A percentile compares a stretch with the other conserved stretches of the same genome.
phyloP scores from a whole-genome alignment of 1,140 invertebrate species.

The Chlorops oryzae region DNA sequence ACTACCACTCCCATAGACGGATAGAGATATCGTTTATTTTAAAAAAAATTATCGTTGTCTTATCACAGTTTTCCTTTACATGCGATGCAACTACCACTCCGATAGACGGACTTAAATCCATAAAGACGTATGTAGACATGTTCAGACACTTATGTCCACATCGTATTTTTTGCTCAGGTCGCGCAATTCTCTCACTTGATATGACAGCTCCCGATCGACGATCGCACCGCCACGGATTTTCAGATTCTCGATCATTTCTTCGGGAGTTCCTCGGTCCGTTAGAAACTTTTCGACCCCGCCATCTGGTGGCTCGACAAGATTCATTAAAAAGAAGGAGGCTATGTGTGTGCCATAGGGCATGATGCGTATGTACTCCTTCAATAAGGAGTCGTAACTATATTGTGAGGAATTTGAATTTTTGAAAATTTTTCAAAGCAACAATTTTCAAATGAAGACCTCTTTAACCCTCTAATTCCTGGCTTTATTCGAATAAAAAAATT shows the following conservation, averaged over 20 bases:
- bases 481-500: too few relatives aligned
- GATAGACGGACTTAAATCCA: too few relatives aligned
- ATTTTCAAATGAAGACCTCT: too few relatives aligned
- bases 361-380: slow-evolving; percentile 33
- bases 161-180: slow-evolving; percentile 22
- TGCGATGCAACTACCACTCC: too few relatives aligned
- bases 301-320: slow-evolving; percentile 21
- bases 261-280: background rate
- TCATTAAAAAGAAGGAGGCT: slow-evolving; percentile 21
- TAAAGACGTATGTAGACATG: slow-evolving; percentile 20
- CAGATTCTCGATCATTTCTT: slow-evolving; percentile 16
- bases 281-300: slow-evolving; percentile 20
- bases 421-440: too few relatives aligned
- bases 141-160: slow-evolving; percentile 30
- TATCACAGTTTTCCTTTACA: too few relatives aligned
- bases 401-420: too few relatives aligned
- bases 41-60: too few relatives aligned
- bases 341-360: slow-evolving; percentile 28
- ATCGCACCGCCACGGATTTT: slow-evolving; percentile 26
- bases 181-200: slow-evolving; percentile 34
- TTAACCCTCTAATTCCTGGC: too few relatives aligned
- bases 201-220: slow-evolving; percentile 29
- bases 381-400: slow-evolving; percentile 21
- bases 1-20: too few relatives aligned
- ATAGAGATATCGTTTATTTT: too few relatives aligned